Evolutionary conservation across 2,888 invertebrate genomes (phyloP).

Genomic region (Cheiracanthium punctorium): DNA sequence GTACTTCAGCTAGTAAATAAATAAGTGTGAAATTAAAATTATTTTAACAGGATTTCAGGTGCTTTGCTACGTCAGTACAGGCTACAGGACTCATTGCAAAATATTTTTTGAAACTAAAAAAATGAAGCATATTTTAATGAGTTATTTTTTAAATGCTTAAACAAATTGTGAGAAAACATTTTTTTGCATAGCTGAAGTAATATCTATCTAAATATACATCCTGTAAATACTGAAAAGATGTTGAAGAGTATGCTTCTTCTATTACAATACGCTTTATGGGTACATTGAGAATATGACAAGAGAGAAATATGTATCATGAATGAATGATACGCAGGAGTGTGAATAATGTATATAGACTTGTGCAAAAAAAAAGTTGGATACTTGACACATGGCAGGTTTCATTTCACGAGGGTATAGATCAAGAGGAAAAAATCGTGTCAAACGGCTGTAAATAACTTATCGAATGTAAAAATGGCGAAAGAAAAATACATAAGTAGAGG

Average conservation of each 20-base stretch:
- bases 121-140: too few species aligned
- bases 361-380: conserved; percentile 25
- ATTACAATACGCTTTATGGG: background rate
- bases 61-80: too few species aligned
- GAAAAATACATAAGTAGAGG: background rate
- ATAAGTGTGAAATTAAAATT: too few species aligned
- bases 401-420: conserved; percentile 17
- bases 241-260: background rate
- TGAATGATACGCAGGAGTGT: conserved; percentile 15
- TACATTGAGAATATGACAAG: conserved; percentile 11
- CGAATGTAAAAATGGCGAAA: background rate
- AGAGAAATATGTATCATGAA: conserved; percentile 20
- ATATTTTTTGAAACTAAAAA: too few species aligned
- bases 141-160: too few species aligned
- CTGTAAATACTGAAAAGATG: too few species aligned
- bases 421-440: conserved; percentile 22
- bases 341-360: conserved; percentile 22
- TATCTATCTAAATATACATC: too few species aligned
- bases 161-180: too few species aligned
- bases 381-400: conserved; percentile 25
- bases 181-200: too few species aligned
- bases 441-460: conserved; percentile 29
- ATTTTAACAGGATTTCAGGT: too few species aligned
- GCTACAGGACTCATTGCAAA: too few species aligned
- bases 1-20: too few species aligned